A percentile compares a stretch with the other conserved stretches of the same genome.
Evolutionary conservation across 2,888 invertebrate species (phyloP).

Genomic region (Hoplodrina ambigua): DNA sequence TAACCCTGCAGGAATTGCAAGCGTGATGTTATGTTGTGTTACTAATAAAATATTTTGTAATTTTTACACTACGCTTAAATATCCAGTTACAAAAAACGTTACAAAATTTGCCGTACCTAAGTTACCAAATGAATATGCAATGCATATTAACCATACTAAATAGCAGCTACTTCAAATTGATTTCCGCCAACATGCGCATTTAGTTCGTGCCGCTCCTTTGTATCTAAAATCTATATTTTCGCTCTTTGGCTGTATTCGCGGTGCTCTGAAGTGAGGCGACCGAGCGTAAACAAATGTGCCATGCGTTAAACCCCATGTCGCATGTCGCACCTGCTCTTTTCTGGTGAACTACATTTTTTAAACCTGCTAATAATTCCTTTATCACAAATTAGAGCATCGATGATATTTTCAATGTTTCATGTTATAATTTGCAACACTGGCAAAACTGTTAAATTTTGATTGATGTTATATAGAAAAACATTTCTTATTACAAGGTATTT

Average conservation of each 20-base stretch:
- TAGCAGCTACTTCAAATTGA: slow-evolving; percentile 23
- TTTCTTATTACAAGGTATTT: no score
- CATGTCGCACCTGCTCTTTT: slow-evolving; percentile 30
- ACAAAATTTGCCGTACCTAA: slow-evolving; percentile 6
- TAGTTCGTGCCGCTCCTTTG: slow-evolving; percentile 39
- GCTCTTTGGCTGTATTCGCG: slow-evolving; percentile 45
- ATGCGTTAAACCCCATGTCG: slow-evolving; percentile 49
- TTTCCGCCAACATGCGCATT: slow-evolving; percentile 40
- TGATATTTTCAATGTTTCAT: background rate
- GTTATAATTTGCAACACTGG: slow-evolving; percentile 4
- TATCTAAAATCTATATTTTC: slow-evolving; percentile 51
- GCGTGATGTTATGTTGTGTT: no score
- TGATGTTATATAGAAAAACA: no score
- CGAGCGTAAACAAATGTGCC: slow-evolving; percentile 65
- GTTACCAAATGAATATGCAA: slow-evolving; percentile 20
- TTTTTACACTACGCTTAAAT: slow-evolving; percentile 4
- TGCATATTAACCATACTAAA: slow-evolving; percentile 30
- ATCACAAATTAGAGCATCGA: background rate
- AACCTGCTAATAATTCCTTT: slow-evolving; percentile 5
- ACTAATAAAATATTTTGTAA: no score
- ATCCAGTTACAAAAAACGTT: slow-evolving; percentile 9
- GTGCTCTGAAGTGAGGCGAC: slow-evolving; percentile 68
- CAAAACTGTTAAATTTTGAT: no score
- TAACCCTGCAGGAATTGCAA: no score
- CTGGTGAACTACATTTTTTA: slow-evolving; percentile 15